A percentile compares a stretch with the other conserved stretches of the same genome.
Conservation (phyloP, 2,113 vertebrate species). For the Peromyscus leucopus region DNA sequence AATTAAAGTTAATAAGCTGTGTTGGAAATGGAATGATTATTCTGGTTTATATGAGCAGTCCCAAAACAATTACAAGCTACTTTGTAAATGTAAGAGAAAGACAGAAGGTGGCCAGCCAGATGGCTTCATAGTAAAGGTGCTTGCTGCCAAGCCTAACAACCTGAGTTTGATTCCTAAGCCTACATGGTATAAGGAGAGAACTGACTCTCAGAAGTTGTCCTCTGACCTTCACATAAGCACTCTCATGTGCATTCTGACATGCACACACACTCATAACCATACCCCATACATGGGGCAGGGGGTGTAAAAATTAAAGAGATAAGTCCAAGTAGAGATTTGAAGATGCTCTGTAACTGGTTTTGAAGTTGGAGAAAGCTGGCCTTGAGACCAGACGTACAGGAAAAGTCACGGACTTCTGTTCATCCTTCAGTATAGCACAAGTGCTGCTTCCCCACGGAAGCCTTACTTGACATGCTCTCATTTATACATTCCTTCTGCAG, state of each 20-base stretch:
- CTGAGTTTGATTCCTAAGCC: not conserved
- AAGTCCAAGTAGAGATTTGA: not conserved
- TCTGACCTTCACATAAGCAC: not conserved
- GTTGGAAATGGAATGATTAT: not conserved
- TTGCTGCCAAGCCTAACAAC: not conserved
- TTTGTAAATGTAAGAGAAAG: not conserved
- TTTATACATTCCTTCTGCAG: not conserved
- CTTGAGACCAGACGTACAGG: not conserved
- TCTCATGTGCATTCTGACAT: not conserved
- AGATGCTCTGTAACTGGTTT: not conserved
- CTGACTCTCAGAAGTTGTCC: not conserved
- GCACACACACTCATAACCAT: not conserved
- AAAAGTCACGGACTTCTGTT: not conserved
- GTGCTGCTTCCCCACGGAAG: not conserved
- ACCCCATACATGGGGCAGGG: not conserved
- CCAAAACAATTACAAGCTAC: not conserved
- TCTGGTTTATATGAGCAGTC: not conserved
- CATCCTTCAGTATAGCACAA: not conserved
- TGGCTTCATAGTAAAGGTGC: not conserved
- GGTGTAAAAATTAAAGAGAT: not conserved
- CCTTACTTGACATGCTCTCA: not conserved
- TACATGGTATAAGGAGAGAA: not conserved
- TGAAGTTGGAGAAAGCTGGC: slow-evolving; percentile 45
- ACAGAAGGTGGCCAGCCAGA: not conserved
- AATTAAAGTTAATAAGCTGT: slow-evolving; percentile 12